Evolutionary conservation across 2,797 vertebrate genomes (phyloP).

Genomic region (Champsocephalus esox): DNA sequence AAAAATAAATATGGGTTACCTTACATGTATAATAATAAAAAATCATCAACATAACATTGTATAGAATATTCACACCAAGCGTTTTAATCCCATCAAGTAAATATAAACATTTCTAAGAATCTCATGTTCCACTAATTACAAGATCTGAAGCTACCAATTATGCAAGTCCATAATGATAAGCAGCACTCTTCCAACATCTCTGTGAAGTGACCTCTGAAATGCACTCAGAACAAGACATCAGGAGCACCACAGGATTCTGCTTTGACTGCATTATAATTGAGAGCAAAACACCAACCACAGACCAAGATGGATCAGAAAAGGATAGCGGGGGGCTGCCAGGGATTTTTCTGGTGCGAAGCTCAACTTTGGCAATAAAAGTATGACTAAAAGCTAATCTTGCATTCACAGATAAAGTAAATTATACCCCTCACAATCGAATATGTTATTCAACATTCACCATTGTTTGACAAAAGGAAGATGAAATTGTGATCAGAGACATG

Average conservation of each 20-base stretch:
- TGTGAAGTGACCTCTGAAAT: conserved; percentile 49
- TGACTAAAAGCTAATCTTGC: conserved; percentile 18
- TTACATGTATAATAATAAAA: not conserved
- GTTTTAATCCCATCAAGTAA: conserved; percentile 19
- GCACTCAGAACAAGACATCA: conserved; percentile 2
- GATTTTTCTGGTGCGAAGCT: conserved; percentile 22
- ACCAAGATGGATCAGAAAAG: conserved; percentile 25
- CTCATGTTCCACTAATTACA: conserved; percentile 56
- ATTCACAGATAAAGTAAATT: conserved; percentile 17
- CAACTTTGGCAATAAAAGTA: conserved; percentile 4
- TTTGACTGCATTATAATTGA: conserved; percentile 48
- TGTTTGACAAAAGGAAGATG: conserved; percentile 29
- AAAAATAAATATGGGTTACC: conserved; percentile 6
- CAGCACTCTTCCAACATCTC: conserved; percentile 30
- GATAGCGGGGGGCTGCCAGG: conserved; percentile 20
- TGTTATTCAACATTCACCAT: conserved; percentile 2
- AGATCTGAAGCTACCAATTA: conserved; percentile 55
- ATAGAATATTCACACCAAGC: conserved; percentile 3
- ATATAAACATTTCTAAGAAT: conserved; percentile 50
- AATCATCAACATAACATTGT: not conserved
- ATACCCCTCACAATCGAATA: conserved; percentile 8
- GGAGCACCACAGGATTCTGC: conserved; percentile 54
- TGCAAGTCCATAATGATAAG: conserved; percentile 53
- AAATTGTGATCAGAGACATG: not conserved
- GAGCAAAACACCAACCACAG: conserved; percentile 64